phyloP scores from a whole-genome alignment of 2,797 vertebrate genomes.

The Tragelaphus eurycerus region DNA sequence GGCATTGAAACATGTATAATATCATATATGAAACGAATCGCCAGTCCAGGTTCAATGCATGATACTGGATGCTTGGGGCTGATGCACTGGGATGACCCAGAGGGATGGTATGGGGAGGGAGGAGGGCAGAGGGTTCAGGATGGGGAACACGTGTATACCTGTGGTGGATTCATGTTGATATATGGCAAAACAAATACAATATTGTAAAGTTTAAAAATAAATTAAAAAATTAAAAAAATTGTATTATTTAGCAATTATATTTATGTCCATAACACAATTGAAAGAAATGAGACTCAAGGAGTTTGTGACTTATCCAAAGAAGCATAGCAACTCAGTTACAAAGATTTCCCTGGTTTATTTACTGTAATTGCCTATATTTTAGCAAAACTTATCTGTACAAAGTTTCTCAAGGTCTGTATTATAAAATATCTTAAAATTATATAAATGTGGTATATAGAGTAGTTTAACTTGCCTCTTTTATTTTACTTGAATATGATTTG shows the following conservation, averaged over 20 bases:
- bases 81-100: no score
- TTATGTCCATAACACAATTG: not conserved
- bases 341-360: not conserved
- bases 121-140: no score
- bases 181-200: no score
- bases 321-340: not conserved
- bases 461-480: not conserved
- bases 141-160: no score
- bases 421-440: not conserved
- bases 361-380: not conserved
- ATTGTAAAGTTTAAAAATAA: no score
- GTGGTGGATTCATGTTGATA: no score
- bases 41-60: no score
- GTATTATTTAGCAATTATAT: not conserved
- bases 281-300: not conserved
- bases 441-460: not conserved
- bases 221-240: no score
- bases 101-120: no score
- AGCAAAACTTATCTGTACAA: not conserved
- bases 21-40: no score
- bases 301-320: not conserved
- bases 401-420: not conserved
- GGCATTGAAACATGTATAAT: no score
- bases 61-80: no score
- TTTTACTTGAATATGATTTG: not conserved